Percentiles rank a stretch among this genome's conserved stretches.
Evolutionary conservation across 2,797 vertebrate genomes (phyloP).

Genomic region (Oophaga sylvatica): DNA sequence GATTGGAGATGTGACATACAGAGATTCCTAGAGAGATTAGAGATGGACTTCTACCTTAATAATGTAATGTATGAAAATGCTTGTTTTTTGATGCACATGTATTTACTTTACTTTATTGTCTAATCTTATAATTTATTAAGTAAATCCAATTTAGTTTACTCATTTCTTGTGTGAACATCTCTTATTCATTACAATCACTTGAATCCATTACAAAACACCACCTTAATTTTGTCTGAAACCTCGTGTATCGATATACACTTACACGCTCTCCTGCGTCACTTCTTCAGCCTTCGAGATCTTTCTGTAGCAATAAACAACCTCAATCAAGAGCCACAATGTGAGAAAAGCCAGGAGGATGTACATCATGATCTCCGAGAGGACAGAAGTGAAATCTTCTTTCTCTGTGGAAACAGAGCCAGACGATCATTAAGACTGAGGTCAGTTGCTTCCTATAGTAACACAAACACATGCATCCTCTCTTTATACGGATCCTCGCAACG

Average conservation of each 20-base stretch:
- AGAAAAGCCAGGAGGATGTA: slow-evolving; percentile 94
- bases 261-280: slow-evolving; percentile 86
- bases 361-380: slow-evolving; percentile 97
- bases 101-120: too few species aligned
- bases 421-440: not conserved
- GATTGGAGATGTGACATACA: too few species aligned
- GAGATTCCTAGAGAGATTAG: too few species aligned
- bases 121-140: too few species aligned
- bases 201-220: too few species aligned
- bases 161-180: too few species aligned
- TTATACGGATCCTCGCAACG: not conserved
- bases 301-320: slow-evolving; percentile 97
- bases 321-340: slow-evolving; percentile 92
- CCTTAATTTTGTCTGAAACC: too few species aligned
- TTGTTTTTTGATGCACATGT: too few species aligned
- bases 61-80: too few species aligned
- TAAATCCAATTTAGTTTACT: too few species aligned
- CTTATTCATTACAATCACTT: too few species aligned
- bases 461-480: not conserved
- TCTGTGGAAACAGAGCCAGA: slow-evolving; percentile 72
- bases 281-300: slow-evolving; percentile 96
- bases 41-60: too few species aligned
- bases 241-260: slow-evolving; percentile 71
- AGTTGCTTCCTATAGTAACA: not conserved
- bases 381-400: slow-evolving; percentile 78